These are phyloP conservation scores for Sebastes steindachneri DNA, from an alignment of 2,797 vertebrate genomes.

Conservation along the genomic window DNA sequence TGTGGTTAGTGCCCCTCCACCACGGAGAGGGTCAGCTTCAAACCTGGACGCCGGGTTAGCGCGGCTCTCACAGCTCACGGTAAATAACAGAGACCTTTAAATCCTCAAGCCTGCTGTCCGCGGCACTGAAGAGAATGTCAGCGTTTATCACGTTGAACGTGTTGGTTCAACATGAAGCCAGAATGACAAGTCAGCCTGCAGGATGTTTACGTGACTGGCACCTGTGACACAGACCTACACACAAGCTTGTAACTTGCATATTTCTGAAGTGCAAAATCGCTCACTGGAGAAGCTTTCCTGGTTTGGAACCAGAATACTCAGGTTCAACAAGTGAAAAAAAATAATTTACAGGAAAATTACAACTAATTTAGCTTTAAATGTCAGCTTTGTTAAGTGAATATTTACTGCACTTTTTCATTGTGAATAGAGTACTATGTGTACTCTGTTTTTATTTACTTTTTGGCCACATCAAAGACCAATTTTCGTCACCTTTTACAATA, in stretches of 20 bases:
- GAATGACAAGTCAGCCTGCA: constrained; percentile 2
- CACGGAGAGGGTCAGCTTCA: constrained; percentile 1
- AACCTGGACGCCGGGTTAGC: not conserved
- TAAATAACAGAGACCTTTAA: constrained; percentile 42
- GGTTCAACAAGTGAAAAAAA: not conserved
- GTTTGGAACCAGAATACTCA: not conserved
- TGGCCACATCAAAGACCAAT: not conserved
- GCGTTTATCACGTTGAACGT: constrained; percentile 13
- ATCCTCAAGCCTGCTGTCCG: constrained; percentile 6
- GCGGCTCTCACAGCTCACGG: not conserved
- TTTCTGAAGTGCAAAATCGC: not conserved
- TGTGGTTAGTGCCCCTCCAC: not conserved
- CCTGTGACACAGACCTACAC: constrained; percentile 25
- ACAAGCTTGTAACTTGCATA: not conserved
- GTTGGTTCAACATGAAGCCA: not conserved
- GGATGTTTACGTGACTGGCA: constrained; percentile 16
- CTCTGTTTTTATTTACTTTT: not conserved
- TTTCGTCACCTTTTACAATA: not conserved
- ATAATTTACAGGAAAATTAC: not conserved
- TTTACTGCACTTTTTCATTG: not conserved
- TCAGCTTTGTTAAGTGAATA: constrained; percentile 20
- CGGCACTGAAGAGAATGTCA: constrained; percentile 30
- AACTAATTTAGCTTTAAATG: constrained; percentile 19
- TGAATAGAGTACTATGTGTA: not conserved
- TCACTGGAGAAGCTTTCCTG: not conserved